A percentile compares a stretch with the other conserved stretches of the same genome.
Evolutionary conservation across 2,888 invertebrate species (phyloP).

Genomic region (Ommatoiulus sabulosus): DNA sequence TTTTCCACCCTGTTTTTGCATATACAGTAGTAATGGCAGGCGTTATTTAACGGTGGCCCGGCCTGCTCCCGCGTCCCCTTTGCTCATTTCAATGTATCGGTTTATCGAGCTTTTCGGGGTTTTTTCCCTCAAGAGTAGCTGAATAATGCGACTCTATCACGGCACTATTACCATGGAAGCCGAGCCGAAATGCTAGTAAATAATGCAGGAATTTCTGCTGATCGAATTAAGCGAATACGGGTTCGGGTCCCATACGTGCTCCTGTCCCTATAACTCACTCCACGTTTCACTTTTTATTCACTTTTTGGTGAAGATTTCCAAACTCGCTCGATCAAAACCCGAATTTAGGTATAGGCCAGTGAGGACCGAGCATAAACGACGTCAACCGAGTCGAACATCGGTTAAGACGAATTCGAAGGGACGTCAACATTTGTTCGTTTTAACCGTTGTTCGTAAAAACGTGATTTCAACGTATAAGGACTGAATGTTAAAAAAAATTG

Average conservation of each 20-base stretch:
- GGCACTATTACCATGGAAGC: slow-evolving; percentile 43
- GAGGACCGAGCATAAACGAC: no score
- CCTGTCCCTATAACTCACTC: no score
- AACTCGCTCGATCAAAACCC: no score
- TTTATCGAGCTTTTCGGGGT: slow-evolving; percentile 16
- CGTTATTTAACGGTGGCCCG: background rate
- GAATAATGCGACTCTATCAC: background rate
- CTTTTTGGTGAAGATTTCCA: no score
- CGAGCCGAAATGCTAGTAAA: background rate
- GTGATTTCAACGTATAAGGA: no score
- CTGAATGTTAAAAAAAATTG: no score
- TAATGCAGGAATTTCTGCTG: slow-evolving; percentile 12
- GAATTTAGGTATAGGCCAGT: no score
- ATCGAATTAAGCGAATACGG: slow-evolving; percentile 19
- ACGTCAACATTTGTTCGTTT: no score
- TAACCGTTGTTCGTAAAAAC: no score
- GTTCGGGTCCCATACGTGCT: background rate
- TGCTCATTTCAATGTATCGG: background rate
- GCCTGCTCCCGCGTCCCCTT: background rate
- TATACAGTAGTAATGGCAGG: background rate
- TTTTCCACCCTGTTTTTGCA: slow-evolving; percentile 2
- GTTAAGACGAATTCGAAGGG: no score
- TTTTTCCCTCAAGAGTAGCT: background rate
- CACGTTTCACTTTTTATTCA: no score
- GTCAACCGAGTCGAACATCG: no score